These are phyloP conservation scores for Hyles vespertilio DNA, from an alignment of 1,140 invertebrate genomes.

Conservation along the genomic window DNA sequence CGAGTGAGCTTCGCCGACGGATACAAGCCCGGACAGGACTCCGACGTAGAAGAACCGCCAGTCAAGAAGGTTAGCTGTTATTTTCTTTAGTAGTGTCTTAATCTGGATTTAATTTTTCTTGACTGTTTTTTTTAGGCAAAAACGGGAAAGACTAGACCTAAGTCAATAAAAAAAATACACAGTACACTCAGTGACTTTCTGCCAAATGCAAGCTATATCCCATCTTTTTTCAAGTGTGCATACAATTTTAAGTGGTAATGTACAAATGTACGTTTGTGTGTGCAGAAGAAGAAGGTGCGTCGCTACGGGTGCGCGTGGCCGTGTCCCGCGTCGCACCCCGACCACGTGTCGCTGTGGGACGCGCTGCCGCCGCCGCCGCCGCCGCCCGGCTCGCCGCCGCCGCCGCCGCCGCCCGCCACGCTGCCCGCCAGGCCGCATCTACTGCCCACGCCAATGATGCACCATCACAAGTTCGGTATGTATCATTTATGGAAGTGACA, in stretches of 20 bases:
- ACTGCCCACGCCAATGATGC: constrained; percentile 6
- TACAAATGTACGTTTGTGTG: too few species aligned
- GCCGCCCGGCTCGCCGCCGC: constrained; percentile 42
- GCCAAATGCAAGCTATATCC: too few species aligned
- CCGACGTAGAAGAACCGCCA: constrained; percentile 62
- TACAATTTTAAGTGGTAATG: too few species aligned
- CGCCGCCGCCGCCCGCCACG: constrained; percentile 21
- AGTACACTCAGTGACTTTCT: too few species aligned
- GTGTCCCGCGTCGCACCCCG: constrained; percentile 49
- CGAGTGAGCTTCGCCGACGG: constrained; percentile 72
- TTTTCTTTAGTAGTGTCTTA: background rate
- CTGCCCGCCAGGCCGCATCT: constrained; percentile 16
- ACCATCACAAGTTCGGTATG: background rate
- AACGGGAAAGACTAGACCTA: too few species aligned
- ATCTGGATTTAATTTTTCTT: too few species aligned
- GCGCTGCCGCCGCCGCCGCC: constrained; percentile 58
- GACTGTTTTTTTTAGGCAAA: too few species aligned
- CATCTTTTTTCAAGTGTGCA: too few species aligned
- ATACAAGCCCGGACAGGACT: constrained; percentile 71
- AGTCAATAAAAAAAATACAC: too few species aligned
- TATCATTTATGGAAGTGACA: background rate
- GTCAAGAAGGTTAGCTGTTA: constrained; percentile 41
- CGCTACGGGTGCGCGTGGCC: constrained; percentile 60
- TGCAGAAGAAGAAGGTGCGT: constrained; percentile 32
- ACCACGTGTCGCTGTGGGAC: constrained; percentile 68